Percentiles rank a stretch among this genome's conserved stretches.
Conservation (phyloP, 2,797 vertebrate genomes). For the Hirundo rustica region DNA sequence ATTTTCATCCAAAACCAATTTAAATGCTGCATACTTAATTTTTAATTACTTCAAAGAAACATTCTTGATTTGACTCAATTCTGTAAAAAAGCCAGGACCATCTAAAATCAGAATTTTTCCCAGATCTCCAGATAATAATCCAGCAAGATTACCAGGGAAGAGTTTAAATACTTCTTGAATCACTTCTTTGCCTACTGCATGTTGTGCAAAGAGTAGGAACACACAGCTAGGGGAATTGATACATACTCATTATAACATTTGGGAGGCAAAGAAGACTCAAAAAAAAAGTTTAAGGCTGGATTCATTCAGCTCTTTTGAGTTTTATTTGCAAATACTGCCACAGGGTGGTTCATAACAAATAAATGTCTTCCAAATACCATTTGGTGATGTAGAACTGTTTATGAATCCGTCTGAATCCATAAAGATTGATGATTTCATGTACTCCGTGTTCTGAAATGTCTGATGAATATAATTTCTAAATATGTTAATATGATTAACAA, state of each 20-base stretch:
- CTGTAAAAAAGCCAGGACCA: neutral
- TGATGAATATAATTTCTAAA: neutral
- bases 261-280: neutral
- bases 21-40: neutral
- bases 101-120: neutral
- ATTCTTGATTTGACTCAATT: neutral
- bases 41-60: neutral
- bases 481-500: neutral
- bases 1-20: neutral
- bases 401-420: neutral
- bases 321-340: neutral
- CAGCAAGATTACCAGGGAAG: neutral
- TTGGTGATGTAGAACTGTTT: neutral
- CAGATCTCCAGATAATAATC: neutral
- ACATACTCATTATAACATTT: neutral
- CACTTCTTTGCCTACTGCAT: neutral
- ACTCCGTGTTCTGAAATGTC: neutral
- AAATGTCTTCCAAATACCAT: neutral
- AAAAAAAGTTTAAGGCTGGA: neutral
- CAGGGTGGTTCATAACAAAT: neutral
- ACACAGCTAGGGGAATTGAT: neutral
- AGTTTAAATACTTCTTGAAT: neutral
- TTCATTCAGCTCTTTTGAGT: neutral
- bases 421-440: neutral
- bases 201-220: neutral